Base-by-base conservation (phyloP, 1,140 invertebrate genomes). In the Rhyzopertha dominica region DNA sequence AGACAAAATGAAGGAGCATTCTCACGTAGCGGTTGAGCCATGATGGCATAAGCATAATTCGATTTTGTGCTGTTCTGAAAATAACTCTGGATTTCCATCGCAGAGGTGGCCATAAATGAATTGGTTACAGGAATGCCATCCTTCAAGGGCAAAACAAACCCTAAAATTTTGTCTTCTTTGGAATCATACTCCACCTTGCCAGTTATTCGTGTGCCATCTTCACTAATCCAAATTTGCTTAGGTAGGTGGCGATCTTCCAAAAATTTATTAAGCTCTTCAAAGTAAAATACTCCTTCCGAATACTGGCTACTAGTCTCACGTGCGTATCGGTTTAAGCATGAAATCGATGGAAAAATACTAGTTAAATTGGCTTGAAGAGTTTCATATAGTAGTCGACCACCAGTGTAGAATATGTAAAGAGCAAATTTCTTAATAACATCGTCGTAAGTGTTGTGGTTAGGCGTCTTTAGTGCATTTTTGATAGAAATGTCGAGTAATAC, bases 1-100 rank as follows among this genome's bases (percentile, higher is more conserved):
- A 51, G 26, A 37, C 37, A 51, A 39, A 35, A 51, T 5, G 37
- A 22, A 5, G 49, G 44, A 20, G 31, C 38, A 18, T 37, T 35
- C 19, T 34, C 14, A n/a, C 10, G 2, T n/a, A 50, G 12, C 1
- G 42, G 47, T 35, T 50, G 42, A 20, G 35, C 34, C 42, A 50
- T 49, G 13, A 35, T 28, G 2, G 28, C 20, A 19, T 48, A 48
- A 9, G 31, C 32, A 36, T 28, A 31, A 8, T 29, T 32, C 5
- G 45, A 13, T n/a, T n/a, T n/a, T 40, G 1, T 4, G 5, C 12
- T 30, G 14, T 13, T 20, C 31, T 42, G 10, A 7, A 42, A 30
- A 18, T 31, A 13, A 13, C 14, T 4, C 20, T 42, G 5, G 12
- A 34, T 42, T n/a, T n/a, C n/a, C n/a, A n/a, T n/a, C n/a, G n/a